Base-by-base conservation (phyloP, 1,140 invertebrate species). In the Stegodyphus dumicola region DNA sequence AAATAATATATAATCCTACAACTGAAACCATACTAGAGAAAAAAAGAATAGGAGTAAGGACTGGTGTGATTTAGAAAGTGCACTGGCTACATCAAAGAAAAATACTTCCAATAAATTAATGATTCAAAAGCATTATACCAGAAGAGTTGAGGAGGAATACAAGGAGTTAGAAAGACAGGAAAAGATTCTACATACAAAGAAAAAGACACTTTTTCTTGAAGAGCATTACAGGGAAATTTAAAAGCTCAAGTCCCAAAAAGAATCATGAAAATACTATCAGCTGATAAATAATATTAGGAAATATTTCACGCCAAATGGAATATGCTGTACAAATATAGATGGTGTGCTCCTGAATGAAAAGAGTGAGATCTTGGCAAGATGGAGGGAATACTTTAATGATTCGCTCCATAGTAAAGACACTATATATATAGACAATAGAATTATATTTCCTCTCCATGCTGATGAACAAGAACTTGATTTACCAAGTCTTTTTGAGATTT, bases 211-310 rank as follows among this genome's bases (percentile, higher is more conserved):
- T n/a, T 67, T 65, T 77, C 17, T 77, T 7, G 76, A 66, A 48
- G 60, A 77, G 7, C 18, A 53, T 6, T 77, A 49, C 66, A 77
- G 48, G 49, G 56, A 77, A 6, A 77, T 77, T 51, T 60, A 77
- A 66, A 65, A 66, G 10, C 18, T 77, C 5, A 77, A 66, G 48
- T 53, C 60, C 9, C 64, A 77, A 66, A 77, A 77, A 51, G 76
- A 66, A 77, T 48, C 76, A 0, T 66, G 76, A 77, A 77, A 66
- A 33, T 77, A 53, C 49, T 77, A 77, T 52, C 76, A 65, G 10
- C 76, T 77, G 13, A 48, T 77, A n/a, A 77, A 66, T n/a, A 77
- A 66, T 77, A 17, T 77, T 17, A 60, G 56, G 66, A 51, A 66
- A 13, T 15, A 77, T n/a, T 77, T 67, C 11, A 60, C 54, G 10